phyloP scores from a whole-genome alignment of 2,797 vertebrate species.

The Tympanoctomys barrerae region DNA sequence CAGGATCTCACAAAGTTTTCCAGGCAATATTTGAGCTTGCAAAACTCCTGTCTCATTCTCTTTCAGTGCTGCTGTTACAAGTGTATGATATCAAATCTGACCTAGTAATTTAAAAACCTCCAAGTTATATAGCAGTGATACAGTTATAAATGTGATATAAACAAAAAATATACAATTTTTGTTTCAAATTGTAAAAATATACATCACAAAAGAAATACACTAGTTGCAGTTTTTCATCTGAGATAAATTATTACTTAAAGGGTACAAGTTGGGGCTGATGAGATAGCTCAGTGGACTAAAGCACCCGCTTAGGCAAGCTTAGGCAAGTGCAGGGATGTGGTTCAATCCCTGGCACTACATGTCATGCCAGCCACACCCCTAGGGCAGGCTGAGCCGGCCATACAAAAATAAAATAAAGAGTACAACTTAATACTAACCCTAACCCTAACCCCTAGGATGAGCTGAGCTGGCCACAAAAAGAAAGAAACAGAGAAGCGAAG shows the following conservation, averaged over 20 bases:
- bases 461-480: too few relatives aligned
- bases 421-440: too few relatives aligned
- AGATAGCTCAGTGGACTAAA: too few relatives aligned
- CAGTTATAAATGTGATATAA: not conserved
- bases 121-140: slow-evolving; percentile 20
- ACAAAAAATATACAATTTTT: not conserved
- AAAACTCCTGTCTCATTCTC: not conserved
- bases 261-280: not conserved
- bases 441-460: too few relatives aligned
- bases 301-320: too few relatives aligned
- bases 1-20: not conserved
- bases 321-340: too few relatives aligned
- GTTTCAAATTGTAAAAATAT: slow-evolving; percentile 43
- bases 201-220: slow-evolving; percentile 7
- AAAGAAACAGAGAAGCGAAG: too few relatives aligned
- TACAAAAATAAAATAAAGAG: too few relatives aligned
- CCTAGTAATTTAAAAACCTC: not conserved
- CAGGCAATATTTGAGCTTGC: not conserved
- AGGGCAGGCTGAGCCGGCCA: too few relatives aligned
- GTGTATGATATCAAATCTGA: not conserved
- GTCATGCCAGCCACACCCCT: too few relatives aligned
- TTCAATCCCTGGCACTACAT: too few relatives aligned
- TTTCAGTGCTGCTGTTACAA: not conserved
- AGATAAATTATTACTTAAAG: slow-evolving; percentile 52
- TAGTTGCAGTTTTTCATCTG: slow-evolving; percentile 28